Evolutionary conservation across 2,888 invertebrate genomes (phyloP), one percentile per base, ranked within the genome.

Genomic region (Cosmopolites sordidus): DNA sequence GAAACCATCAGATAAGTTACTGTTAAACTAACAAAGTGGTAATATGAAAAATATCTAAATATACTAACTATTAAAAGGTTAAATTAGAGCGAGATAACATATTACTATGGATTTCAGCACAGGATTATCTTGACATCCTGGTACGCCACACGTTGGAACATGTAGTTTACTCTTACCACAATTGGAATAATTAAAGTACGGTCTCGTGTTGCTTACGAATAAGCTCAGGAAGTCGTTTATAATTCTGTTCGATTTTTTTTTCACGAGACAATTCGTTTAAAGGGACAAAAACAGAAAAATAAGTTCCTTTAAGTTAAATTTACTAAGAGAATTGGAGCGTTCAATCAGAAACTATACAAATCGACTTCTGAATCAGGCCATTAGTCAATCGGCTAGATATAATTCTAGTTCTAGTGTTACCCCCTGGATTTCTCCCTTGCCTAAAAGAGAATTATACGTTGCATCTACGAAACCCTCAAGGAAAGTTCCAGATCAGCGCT

Each of bases 111-210:
- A 59, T 62, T 62, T 64, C 59, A 60, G 54, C 61, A 58, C 51
- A 58, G 61, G 63, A 64, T 65, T 64, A 64, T 55, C 62, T 56
- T 62, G 59, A 58, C 58, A 59, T 58, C 59, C 57, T 52, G 61
- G 58, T 61, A 62, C 57, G 58, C 60, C 62, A 61, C 61, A 62
- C 63, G 62, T 64, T 62, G 64, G 62, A 62, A 64, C 60, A 61
- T 64, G 62, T 61, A 62, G 61, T 62, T 64, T 63, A 64, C 62
- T 61, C 61, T 64, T 61, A 63, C 61, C 61, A 48, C 61, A 64
- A 64, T 63, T 60, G 60, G 64, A 61, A 64, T 64, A 64, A 64
- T 64, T 66, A 66, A 63, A 64, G 64, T 60, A 59, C 62, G 64
- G 62, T 64, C 33, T 33, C 11, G 33, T 33, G 3, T 33, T n/a